Percentiles rank a stretch among this genome's conserved stretches.
These are phyloP conservation scores for Drosophila littoralis DNA, from an alignment of 1,140 invertebrate species.

Conservation along the genomic window DNA sequence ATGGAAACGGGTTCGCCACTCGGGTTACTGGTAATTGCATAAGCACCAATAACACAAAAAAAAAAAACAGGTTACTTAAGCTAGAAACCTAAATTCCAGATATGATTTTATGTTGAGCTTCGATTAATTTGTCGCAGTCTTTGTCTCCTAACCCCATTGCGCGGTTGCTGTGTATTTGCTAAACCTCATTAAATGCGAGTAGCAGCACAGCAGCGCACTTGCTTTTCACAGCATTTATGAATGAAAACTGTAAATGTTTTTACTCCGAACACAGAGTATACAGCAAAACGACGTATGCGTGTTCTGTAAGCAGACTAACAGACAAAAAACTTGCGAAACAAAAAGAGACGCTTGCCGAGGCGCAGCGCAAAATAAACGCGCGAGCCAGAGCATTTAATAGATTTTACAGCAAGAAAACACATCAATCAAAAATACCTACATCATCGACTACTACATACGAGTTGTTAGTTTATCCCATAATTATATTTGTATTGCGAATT, in stretches of 20 bases:
- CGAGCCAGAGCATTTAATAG: slow-evolving; percentile 44
- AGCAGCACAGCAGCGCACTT: slow-evolving; percentile 3
- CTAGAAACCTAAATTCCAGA: slow-evolving; percentile 72
- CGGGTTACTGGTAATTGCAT: slow-evolving; percentile 35
- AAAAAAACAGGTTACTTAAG: slow-evolving; percentile 60
- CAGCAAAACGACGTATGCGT: slow-evolving; percentile 17
- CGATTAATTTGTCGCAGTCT: slow-evolving; percentile 18
- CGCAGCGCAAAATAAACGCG: slow-evolving; percentile 25
- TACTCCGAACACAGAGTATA: background rate
- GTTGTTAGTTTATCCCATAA: too few species aligned
- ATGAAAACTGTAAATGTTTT: slow-evolving; percentile 47
- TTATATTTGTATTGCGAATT: too few species aligned
- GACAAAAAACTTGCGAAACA: background rate
- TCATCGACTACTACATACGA: background rate
- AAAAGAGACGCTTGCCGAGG: slow-evolving; percentile 17
- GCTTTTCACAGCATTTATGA: slow-evolving; percentile 64
- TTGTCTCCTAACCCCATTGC: background rate
- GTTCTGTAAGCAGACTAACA: slow-evolving; percentile 14
- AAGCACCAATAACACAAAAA: slow-evolving; percentile 48
- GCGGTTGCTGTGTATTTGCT: slow-evolving; percentile 39
- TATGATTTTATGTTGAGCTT: slow-evolving; percentile 23
- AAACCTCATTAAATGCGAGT: slow-evolving; percentile 48
- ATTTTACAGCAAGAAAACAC: slow-evolving; percentile 52
- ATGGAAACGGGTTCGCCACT: slow-evolving; percentile 31
- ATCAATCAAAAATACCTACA: slow-evolving; percentile 29